Conservation (phyloP, 2,797 vertebrate species). For the Gallinago solitaria region DNA sequence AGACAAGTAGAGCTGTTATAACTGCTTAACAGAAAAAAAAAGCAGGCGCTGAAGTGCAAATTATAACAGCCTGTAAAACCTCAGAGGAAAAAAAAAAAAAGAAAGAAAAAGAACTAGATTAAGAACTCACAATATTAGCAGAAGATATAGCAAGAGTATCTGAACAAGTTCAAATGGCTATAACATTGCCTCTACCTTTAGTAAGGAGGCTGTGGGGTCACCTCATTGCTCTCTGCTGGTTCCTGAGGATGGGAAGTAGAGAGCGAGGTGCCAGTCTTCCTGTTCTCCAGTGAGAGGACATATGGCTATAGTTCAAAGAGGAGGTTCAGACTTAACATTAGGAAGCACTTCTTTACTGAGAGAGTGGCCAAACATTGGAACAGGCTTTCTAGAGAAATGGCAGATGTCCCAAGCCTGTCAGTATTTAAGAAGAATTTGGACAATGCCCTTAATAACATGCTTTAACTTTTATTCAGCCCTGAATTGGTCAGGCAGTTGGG, state of each 20-base stretch:
- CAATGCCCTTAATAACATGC: background rate
- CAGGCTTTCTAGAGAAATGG: background rate
- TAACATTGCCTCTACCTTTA: background rate
- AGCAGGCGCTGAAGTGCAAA: background rate
- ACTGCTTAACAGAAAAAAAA: background rate
- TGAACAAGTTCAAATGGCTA: background rate
- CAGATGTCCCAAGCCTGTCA: background rate
- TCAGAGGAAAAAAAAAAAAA: accelerated
- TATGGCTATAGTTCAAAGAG: background rate
- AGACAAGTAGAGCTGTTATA: background rate
- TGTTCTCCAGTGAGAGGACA: background rate
- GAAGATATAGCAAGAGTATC: background rate
- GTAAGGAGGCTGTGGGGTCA: background rate
- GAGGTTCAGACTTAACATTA: background rate
- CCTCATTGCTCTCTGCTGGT: background rate
- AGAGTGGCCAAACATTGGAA: background rate
- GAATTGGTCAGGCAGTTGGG: background rate
- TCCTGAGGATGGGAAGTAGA: background rate
- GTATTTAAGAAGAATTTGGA: background rate
- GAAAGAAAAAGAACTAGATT: background rate
- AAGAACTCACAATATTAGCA: background rate
- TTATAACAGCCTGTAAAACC: background rate
- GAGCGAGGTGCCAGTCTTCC: background rate
- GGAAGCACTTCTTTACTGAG: background rate
- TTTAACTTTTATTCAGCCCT: background rate